phyloP scores from a whole-genome alignment of 2,797 vertebrate genomes.

The Atherinosoma microstoma region DNA sequence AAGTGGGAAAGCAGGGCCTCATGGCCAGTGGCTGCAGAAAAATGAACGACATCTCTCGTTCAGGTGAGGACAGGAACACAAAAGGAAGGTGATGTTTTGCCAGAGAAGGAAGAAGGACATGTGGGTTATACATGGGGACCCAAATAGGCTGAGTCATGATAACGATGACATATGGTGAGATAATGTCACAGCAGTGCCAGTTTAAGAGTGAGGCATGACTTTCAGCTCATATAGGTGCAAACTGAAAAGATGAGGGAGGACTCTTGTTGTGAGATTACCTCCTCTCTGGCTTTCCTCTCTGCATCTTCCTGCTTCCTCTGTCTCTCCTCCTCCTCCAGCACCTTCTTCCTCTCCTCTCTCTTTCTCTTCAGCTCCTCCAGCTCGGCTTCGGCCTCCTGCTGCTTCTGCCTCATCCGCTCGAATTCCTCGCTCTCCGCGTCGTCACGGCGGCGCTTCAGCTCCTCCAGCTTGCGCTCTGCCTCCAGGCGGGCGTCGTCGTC shows the following conservation, averaged over 20 bases:
- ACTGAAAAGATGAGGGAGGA: conserved; percentile 3
- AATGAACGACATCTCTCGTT: not conserved
- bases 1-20: conserved; percentile 20
- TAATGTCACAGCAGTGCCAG: conserved; percentile 23
- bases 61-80: conserved; percentile 19
- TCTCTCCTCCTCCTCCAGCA: conserved; percentile 94
- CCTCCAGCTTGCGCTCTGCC: conserved; percentile 90
- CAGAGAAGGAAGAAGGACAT: conserved; percentile 19
- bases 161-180: conserved; percentile 44
- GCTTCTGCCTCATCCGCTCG: conserved; percentile 93
- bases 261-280: conserved; percentile 77
- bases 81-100: conserved; percentile 22
- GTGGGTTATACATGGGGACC: conserved; percentile 21
- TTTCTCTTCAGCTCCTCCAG: conserved; percentile 94
- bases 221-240: conserved; percentile 34
- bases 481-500: conserved; percentile 85
- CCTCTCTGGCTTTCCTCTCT: conserved; percentile 89
- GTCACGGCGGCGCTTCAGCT: conserved; percentile 90
- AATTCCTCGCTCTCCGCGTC: conserved; percentile 93
- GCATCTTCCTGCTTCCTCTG: conserved; percentile 91
- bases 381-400: conserved; percentile 91
- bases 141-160: conserved; percentile 35
- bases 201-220: conserved; percentile 31
- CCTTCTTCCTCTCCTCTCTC: conserved; percentile 92
- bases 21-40: not conserved